These are phyloP conservation scores for Mya arenaria DNA, from an alignment of 1,140 invertebrate species.

Conservation along the genomic window DNA sequence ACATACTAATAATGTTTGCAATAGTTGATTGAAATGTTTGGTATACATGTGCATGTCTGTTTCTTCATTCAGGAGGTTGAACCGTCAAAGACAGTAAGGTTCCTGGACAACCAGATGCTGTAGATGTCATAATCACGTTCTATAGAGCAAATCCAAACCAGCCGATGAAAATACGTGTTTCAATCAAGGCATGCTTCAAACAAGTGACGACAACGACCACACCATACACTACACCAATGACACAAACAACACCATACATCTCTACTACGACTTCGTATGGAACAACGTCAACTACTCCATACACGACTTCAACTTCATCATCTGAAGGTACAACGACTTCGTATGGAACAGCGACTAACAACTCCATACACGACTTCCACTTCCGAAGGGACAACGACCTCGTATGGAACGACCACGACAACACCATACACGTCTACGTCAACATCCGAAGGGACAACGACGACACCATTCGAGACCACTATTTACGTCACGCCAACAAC, in stretches of 20 bases:
- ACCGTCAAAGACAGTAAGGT: too few species aligned
- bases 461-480: not conserved
- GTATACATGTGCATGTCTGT: too few species aligned
- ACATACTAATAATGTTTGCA: too few species aligned
- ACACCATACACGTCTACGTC: not conserved
- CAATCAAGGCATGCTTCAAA: too few species aligned
- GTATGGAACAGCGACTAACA: not conserved
- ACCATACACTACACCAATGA: too few species aligned
- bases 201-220: too few species aligned
- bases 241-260: not conserved
- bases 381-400: not conserved
- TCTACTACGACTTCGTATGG: not conserved
- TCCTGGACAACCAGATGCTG: too few species aligned
- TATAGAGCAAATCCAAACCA: too few species aligned
- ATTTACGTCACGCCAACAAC: not conserved
- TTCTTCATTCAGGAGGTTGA: too few species aligned
- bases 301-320: not conserved
- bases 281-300: not conserved
- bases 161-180: too few species aligned
- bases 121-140: too few species aligned
- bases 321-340: not conserved
- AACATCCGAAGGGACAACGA: not conserved
- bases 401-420: not conserved
- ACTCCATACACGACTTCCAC: not conserved
- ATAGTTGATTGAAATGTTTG: too few species aligned